Evolutionary conservation across 2,113 vertebrate species (phyloP).

Genomic region (Romanogobio albipinnatus): DNA sequence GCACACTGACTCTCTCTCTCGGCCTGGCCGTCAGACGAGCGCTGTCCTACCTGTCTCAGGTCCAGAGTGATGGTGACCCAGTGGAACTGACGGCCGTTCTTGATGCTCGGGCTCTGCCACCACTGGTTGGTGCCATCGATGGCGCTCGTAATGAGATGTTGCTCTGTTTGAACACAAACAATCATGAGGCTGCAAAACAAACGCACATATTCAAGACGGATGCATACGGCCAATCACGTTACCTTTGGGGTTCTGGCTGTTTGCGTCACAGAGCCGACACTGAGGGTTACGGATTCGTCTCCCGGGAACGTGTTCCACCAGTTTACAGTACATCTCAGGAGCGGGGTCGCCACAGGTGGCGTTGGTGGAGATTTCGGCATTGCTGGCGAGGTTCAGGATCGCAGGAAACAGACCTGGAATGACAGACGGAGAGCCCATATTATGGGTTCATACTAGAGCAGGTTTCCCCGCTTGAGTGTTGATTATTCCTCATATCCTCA

Average conservation of each 20-base stretch:
- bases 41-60: conserved; percentile 85
- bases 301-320: conserved; percentile 93
- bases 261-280: conserved; percentile 85
- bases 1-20: too few species aligned
- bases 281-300: conserved; percentile 85
- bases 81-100: conserved; percentile 92
- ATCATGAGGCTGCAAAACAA: not conserved
- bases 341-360: conserved; percentile 90
- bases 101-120: conserved; percentile 99
- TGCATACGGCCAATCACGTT: conserved; percentile 3
- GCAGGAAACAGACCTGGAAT: conserved; percentile 90
- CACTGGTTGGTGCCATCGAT: conserved; percentile 96
- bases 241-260: conserved; percentile 85
- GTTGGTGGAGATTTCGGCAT: conserved; percentile 86
- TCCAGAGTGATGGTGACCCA: conserved; percentile 95
- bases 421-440: not conserved
- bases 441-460: too few species aligned
- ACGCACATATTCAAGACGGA: not conserved
- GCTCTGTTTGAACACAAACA: conserved; percentile 74
- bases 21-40: too few species aligned
- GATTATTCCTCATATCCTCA: too few species aligned
- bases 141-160: conserved; percentile 88
- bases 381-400: conserved; percentile 93
- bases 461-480: too few species aligned
- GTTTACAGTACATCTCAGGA: conserved; percentile 93